Evolutionary conservation across 2,888 invertebrate genomes (phyloP).

Genomic region (Mimumesa dahlbomi): DNA sequence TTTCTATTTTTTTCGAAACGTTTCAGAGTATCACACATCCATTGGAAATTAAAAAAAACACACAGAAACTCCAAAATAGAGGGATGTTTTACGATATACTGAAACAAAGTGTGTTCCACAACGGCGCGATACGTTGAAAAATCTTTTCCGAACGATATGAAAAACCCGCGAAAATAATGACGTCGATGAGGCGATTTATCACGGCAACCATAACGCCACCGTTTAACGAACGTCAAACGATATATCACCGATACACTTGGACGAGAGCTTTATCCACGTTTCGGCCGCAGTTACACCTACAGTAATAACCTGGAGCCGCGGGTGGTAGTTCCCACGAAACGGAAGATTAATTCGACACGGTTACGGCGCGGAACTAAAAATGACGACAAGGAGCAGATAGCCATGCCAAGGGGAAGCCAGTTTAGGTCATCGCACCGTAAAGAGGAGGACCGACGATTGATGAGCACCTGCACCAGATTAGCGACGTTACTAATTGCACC

Average conservation of each 20-base stretch:
- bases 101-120: too few relatives aligned
- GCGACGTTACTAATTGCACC: conserved; percentile 66
- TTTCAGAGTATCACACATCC: too few relatives aligned
- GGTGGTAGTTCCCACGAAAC: conserved; percentile 16
- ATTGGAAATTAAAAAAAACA: too few relatives aligned
- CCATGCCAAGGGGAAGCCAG: conserved; percentile 19
- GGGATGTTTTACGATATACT: too few relatives aligned
- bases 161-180: neutral
- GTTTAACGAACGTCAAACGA: conserved; percentile 1
- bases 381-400: conserved; percentile 44
- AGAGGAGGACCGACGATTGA: conserved; percentile 59
- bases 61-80: too few relatives aligned
- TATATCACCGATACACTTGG: conserved; percentile 1
- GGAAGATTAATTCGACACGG: conserved; percentile 32
- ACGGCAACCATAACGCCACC: neutral
- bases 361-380: conserved; percentile 45
- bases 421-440: conserved; percentile 34
- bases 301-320: conserved; percentile 12
- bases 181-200: conserved; percentile 13
- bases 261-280: conserved; percentile 5
- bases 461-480: conserved; percentile 69
- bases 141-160: neutral
- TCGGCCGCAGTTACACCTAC: neutral
- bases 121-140: too few relatives aligned
- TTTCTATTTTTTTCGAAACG: too few relatives aligned